phyloP scores from a whole-genome alignment of 2,113 vertebrate genomes.

The Seriola rivoliana region DNA sequence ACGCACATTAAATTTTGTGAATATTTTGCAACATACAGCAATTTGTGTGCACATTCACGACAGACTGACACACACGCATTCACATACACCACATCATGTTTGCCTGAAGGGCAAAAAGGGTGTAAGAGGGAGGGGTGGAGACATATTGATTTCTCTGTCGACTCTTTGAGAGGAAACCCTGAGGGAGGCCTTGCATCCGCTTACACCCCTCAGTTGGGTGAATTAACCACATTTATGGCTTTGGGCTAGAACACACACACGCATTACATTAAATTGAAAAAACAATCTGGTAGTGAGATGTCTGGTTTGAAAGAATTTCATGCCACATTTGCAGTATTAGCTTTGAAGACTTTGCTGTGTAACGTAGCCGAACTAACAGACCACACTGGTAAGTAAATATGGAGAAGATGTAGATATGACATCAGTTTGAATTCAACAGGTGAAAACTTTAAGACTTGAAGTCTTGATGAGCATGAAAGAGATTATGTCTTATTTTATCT shows the following conservation, averaged over 20 bases:
- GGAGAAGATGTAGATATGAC: slow-evolving; percentile 14
- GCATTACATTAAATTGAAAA: slow-evolving; percentile 30
- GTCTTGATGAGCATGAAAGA: slow-evolving; percentile 19
- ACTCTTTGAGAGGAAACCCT: slow-evolving; percentile 67
- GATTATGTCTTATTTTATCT: slow-evolving; percentile 55
- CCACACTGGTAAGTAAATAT: slow-evolving; percentile 14
- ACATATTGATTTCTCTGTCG: slow-evolving; percentile 71
- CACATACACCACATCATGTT: slow-evolving; percentile 39
- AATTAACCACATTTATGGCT: slow-evolving; percentile 68
- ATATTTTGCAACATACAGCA: slow-evolving; percentile 16
- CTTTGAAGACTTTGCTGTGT: slow-evolving; percentile 46
- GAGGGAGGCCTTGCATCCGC: slow-evolving; percentile 61
- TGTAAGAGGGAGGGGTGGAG: slow-evolving; percentile 42
- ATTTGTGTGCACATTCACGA: not conserved
- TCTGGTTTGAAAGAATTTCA: slow-evolving; percentile 54
- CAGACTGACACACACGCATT: slow-evolving; percentile 16
- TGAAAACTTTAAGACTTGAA: slow-evolving; percentile 31
- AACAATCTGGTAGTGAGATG: slow-evolving; percentile 41
- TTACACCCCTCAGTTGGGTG: slow-evolving; percentile 48
- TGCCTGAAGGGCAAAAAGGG: slow-evolving; percentile 47
- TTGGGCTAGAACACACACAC: slow-evolving; percentile 45
- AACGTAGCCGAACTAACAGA: slow-evolving; percentile 38
- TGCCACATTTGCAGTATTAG: slow-evolving; percentile 51
- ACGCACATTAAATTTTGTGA: slow-evolving; percentile 20
- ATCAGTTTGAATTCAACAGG: slow-evolving; percentile 42